phyloP scores from a whole-genome alignment of 2,113 vertebrate genomes.

The Hylia prasina region DNA sequence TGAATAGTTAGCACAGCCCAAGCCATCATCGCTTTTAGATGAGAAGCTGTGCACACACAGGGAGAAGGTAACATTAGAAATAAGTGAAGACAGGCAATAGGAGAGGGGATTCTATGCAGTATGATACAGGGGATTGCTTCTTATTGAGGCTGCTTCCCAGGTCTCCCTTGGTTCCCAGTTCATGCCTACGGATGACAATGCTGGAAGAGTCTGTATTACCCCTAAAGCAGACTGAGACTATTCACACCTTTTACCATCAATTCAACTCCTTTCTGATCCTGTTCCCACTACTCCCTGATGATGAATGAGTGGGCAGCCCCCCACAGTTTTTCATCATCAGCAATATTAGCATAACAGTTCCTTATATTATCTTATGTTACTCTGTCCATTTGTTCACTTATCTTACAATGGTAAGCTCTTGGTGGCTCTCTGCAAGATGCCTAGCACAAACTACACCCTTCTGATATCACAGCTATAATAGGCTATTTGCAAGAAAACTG shows the following conservation, averaged over 20 bases:
- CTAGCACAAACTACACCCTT: background rate
- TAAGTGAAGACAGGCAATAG: background rate
- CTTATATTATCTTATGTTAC: background rate
- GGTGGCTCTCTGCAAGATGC: background rate
- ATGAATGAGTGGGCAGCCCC: background rate
- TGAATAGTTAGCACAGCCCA: background rate
- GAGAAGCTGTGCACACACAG: background rate
- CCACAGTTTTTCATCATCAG: background rate
- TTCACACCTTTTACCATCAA: background rate
- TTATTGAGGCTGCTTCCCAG: background rate
- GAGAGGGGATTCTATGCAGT: background rate
- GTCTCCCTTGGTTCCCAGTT: background rate
- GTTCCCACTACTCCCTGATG: background rate
- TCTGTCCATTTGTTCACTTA: background rate
- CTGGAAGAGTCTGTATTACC: background rate
- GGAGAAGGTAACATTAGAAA: background rate
- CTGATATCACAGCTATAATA: background rate
- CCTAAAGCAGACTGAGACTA: background rate
- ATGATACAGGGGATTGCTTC: background rate
- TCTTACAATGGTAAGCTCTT: background rate
- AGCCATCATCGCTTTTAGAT: background rate
- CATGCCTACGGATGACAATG: background rate
- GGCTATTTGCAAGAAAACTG: background rate
- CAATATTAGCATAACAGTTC: background rate
- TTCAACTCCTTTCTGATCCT: background rate